Evolutionary conservation across 1,140 invertebrate species (phyloP).

Genomic region (Microplitis demolitor): DNA sequence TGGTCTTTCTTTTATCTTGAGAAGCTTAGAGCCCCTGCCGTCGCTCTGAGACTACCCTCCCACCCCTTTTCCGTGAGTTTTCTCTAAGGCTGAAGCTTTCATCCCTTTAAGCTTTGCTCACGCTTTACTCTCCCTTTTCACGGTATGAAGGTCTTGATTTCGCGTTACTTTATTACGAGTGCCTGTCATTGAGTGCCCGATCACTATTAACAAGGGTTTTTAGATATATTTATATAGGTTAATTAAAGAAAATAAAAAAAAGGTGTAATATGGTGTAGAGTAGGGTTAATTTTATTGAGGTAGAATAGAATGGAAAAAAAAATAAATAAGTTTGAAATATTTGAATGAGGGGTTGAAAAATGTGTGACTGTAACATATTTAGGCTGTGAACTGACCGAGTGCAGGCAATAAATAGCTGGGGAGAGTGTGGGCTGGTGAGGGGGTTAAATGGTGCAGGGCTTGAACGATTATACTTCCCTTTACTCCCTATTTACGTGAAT

Average conservation of each 20-base stretch:
- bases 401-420: conserved; percentile 58
- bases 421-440: conserved; percentile 28
- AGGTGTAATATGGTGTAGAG: too few species aligned
- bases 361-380: conserved; percentile 59
- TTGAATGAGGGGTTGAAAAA: conserved; percentile 3
- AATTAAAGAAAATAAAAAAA: too few species aligned
- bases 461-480: conserved; percentile 46
- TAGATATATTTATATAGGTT: too few species aligned
- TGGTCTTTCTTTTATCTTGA: conserved; percentile 62
- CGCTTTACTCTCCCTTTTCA: too few species aligned
- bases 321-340: background rate
- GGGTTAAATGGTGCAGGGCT: conserved; percentile 25
- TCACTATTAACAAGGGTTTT: too few species aligned
- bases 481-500: conserved; percentile 19
- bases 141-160: background rate
- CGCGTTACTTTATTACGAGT: background rate
- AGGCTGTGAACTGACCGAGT: conserved; percentile 60
- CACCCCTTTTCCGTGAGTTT: background rate
- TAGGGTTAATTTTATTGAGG: too few species aligned
- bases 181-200: too few species aligned
- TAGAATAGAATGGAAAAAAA: background rate
- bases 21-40: conserved; percentile 35
- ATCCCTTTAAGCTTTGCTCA: background rate
- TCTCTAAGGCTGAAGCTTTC: conserved; percentile 9
- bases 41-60: conserved; percentile 2